phyloP scores from a whole-genome alignment of 1,140 invertebrate genomes.

The Limonius californicus region DNA sequence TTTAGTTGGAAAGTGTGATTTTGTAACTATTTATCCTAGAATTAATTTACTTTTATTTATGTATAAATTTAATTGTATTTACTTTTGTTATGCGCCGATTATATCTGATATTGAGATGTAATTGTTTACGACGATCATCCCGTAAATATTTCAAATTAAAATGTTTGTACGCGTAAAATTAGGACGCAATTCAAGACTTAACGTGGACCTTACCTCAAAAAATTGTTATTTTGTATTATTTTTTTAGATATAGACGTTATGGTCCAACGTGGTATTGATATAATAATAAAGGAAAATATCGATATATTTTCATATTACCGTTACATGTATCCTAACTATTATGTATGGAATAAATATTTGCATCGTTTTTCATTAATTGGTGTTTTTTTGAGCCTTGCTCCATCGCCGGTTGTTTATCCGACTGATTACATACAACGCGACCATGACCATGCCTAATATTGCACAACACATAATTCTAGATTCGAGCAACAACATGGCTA shows the following conservation, averaged over 20 bases:
- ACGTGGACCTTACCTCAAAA: slow-evolving; percentile 32
- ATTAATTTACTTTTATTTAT: slow-evolving; percentile 40
- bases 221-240: slow-evolving; percentile 17
- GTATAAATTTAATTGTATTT: slow-evolving; percentile 45
- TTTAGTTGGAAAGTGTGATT: slow-evolving; percentile 46
- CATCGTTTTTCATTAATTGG: slow-evolving; percentile 35
- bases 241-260: slow-evolving; percentile 21
- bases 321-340: slow-evolving; percentile 47
- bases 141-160: slow-evolving; percentile 7
- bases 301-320: slow-evolving; percentile 49
- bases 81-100: slow-evolving; percentile 42
- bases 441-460: slow-evolving; percentile 26
- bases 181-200: slow-evolving; percentile 14
- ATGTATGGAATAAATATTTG: slow-evolving; percentile 48
- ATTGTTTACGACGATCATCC: not conserved
- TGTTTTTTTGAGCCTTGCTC: too few species aligned
- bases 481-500: not conserved
- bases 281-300: slow-evolving; percentile 42
- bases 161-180: not conserved
- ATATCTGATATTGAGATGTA: not conserved
- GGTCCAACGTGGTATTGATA: slow-evolving; percentile 33
- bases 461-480: not conserved
- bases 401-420: too few species aligned
- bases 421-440: not conserved
- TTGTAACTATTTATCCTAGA: slow-evolving; percentile 46